Evolutionary conservation across 92 coral and sea anemone genomes (phyloP).

Genomic region (Diadumene lineata): DNA sequence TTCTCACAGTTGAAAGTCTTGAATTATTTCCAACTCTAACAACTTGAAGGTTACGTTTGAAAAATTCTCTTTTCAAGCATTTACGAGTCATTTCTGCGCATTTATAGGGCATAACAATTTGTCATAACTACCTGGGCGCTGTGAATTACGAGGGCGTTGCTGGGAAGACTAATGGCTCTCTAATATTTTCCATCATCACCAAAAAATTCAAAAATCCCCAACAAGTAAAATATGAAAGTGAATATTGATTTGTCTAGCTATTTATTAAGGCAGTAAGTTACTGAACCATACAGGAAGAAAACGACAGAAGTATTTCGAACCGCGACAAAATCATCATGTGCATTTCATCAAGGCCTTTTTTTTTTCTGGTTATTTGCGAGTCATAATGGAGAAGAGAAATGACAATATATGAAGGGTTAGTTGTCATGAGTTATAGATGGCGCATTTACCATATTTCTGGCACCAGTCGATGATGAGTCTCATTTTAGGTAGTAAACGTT

Average conservation of each 20-base stretch:
- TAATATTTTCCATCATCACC: neutral
- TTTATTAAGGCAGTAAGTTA: too few species aligned
- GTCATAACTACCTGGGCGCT: constrained; percentile 1
- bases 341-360: neutral
- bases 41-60: too few species aligned
- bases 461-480: neutral
- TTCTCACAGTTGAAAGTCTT: too few species aligned
- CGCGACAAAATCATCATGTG: neutral
- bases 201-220: neutral
- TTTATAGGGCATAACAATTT: neutral
- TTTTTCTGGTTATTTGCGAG: neutral
- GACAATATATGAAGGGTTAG: neutral
- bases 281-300: neutral
- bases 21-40: too few species aligned
- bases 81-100: neutral
- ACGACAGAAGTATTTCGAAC: neutral
- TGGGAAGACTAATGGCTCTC: neutral
- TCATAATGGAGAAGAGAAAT: neutral
- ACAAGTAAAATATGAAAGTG: neutral
- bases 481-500: neutral
- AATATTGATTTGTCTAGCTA: neutral
- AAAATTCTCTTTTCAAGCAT: neutral
- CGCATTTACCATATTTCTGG: constrained; percentile 7
- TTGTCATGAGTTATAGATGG: neutral
- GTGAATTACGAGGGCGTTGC: constrained; percentile 6